Conservation (phyloP, 2,888 invertebrate genomes). For the Blomia tropicalis region DNA sequence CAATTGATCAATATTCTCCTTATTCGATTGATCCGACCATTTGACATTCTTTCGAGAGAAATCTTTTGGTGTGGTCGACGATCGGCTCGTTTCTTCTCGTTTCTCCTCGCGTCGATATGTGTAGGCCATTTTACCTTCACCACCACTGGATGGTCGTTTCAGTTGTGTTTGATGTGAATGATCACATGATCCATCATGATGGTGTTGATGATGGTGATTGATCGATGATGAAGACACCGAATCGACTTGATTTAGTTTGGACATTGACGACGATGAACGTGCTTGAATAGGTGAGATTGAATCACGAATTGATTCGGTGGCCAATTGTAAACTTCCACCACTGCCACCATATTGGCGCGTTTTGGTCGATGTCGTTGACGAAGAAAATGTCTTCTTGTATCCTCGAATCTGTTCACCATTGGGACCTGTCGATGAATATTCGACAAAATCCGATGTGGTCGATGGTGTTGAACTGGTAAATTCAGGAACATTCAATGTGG, state of each 20-base stretch:
- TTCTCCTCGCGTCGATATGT: neutral
- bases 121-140: neutral
- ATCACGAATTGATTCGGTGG: neutral
- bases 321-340: neutral
- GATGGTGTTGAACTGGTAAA: neutral
- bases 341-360: neutral
- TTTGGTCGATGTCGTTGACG: neutral
- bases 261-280: slow-evolving; percentile 6
- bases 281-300: slow-evolving; percentile 13
- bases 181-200: neutral
- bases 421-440: neutral
- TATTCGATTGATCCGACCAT: neutral
- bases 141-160: neutral
- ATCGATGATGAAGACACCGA: no score
- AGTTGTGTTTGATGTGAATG: neutral
- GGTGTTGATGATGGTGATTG: neutral
- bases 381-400: slow-evolving; percentile 4
- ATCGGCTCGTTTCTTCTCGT: slow-evolving; percentile 11
- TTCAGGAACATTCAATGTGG: neutral
- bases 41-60: slow-evolving; percentile 4
- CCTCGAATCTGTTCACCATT: neutral
- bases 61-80: neutral
- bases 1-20: neutral
- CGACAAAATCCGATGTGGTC: neutral
- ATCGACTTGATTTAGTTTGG: neutral